These are phyloP conservation scores for Felis chaus DNA, from an alignment of 2,113 vertebrate genomes.

Conservation along the genomic window DNA sequence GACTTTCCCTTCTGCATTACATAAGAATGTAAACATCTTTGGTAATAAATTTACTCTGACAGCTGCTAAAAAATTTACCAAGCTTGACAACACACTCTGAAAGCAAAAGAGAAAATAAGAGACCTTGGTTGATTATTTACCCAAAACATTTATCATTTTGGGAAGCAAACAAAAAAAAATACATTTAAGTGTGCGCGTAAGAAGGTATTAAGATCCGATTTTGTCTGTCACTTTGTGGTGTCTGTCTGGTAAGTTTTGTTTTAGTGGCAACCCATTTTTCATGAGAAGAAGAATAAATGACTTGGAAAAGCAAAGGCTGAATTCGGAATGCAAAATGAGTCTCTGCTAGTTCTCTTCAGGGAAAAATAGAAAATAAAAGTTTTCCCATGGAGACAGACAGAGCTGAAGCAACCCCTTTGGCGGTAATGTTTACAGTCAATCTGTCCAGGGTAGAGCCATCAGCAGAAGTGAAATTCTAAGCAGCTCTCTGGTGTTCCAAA, in stretches of 20 bases:
- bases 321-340: constrained; percentile 75
- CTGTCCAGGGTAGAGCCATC: constrained; percentile 58
- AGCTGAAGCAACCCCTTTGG: constrained; percentile 60
- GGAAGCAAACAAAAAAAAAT: background rate
- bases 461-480: constrained; percentile 67
- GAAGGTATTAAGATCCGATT: constrained; percentile 7
- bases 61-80: constrained; percentile 86
- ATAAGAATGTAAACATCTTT: constrained; percentile 76
- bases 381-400: constrained; percentile 68
- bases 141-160: constrained; percentile 66
- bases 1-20: constrained; percentile 82
- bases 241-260: constrained; percentile 33
- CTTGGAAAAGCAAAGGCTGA: constrained; percentile 48
- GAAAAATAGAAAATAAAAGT: constrained; percentile 56
- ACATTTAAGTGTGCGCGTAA: background rate
- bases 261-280: constrained; percentile 17
- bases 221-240: constrained; percentile 17
- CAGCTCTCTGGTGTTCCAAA: constrained; percentile 67
- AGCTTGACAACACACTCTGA: constrained; percentile 78
- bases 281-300: constrained; percentile 57
- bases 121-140: constrained; percentile 65
- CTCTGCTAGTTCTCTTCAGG: constrained; percentile 22
- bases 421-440: constrained; percentile 67
- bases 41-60: constrained; percentile 86
- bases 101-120: constrained; percentile 78